A percentile compares a stretch with the other conserved stretches of the same genome.
These are phyloP conservation scores for Boloria euphrosyne DNA, from an alignment of 2,888 invertebrate species.

Conservation along the genomic window DNA sequence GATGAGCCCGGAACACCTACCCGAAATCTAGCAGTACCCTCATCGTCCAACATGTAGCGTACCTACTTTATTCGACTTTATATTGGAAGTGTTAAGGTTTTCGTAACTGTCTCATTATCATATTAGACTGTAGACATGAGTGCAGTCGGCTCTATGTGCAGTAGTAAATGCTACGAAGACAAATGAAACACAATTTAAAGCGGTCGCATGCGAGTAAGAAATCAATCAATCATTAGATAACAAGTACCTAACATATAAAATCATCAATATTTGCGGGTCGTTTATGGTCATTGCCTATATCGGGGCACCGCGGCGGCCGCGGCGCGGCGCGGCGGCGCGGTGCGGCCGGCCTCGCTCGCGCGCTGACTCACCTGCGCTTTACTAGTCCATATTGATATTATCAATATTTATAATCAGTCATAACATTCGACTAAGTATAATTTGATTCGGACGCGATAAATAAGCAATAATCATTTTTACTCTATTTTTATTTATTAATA, in stretches of 20 bases:
- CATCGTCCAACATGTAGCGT: no score
- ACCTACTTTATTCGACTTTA: no score
- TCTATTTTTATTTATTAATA: no score
- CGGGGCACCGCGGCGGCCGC: constrained; percentile 34
- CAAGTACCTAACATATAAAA: constrained; percentile 41
- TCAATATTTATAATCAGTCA: constrained; percentile 37
- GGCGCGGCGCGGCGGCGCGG: constrained; percentile 2
- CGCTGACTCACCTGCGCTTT: constrained; percentile 41
- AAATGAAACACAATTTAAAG: constrained; percentile 25
- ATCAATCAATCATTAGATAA: constrained; percentile 42
- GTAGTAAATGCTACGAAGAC: constrained; percentile 21
- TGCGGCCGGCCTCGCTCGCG: constrained; percentile 25
- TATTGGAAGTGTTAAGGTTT: no score
- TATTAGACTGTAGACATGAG: no score
- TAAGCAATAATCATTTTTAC: no score
- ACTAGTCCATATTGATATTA: constrained; percentile 36
- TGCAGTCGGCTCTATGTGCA: background rate
- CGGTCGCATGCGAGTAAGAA: constrained; percentile 33
- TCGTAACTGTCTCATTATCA: no score
- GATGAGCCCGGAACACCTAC: no score
- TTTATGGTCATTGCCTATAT: constrained; percentile 43
- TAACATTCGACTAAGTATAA: background rate
- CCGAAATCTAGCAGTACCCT: no score
- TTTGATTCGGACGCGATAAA: background rate
- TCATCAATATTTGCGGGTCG: constrained; percentile 41